These are phyloP conservation scores for Darevskia nairensis DNA, from an alignment of 2,797 vertebrate genomes.

Conservation along the genomic window DNA sequence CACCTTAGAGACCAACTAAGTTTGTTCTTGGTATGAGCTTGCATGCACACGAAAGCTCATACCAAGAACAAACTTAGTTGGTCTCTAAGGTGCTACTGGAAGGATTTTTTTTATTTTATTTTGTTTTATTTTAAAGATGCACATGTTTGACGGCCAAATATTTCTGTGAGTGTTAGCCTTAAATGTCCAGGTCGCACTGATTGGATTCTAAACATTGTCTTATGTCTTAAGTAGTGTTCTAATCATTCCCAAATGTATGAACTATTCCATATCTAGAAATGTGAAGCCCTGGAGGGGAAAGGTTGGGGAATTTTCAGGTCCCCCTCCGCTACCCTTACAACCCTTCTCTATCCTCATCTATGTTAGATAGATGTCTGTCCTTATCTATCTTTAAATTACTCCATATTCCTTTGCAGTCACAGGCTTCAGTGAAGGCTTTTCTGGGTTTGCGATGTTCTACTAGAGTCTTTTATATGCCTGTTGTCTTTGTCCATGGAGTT, in stretches of 20 bases:
- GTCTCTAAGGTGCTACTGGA: too few species aligned
- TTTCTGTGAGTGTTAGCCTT: not conserved
- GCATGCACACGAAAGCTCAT: too few species aligned
- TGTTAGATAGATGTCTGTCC: not conserved
- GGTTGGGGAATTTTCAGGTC: too few species aligned
- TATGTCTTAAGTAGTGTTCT: not conserved
- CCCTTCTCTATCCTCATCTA: not conserved
- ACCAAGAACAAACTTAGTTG: too few species aligned
- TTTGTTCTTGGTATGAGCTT: too few species aligned
- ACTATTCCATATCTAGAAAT: not conserved
- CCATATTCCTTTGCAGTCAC: not conserved
- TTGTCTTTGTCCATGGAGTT: too few species aligned
- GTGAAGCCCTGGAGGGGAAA: too few species aligned
- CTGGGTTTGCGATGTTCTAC: not conserved
- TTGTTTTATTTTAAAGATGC: too few species aligned
- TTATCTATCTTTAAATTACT: too few species aligned
- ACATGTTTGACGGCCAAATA: not conserved
- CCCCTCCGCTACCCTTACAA: not conserved
- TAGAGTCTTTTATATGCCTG: too few species aligned
- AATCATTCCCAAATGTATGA: not conserved
- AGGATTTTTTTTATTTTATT: too few species aligned
- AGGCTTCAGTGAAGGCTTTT: not conserved
- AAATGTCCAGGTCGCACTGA: not conserved
- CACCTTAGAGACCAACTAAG: too few species aligned
- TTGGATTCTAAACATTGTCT: not conserved